phyloP scores from a whole-genome alignment of 2,797 vertebrate species.

The Microchirus variegatus region DNA sequence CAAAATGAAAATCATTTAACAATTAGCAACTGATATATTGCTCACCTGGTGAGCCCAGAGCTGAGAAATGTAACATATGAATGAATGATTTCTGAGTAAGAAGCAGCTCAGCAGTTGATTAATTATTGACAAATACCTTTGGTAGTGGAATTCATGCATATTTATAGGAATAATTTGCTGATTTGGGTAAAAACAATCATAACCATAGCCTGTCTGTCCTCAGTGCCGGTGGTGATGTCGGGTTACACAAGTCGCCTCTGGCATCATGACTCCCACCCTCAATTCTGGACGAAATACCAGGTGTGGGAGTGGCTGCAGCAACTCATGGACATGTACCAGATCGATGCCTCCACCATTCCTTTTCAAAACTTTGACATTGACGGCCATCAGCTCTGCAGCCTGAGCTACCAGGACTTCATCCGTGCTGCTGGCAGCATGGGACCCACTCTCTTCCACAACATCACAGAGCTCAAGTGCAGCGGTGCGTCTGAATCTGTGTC shows the following conservation, averaged over 20 bases:
- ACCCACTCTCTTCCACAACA: constrained; percentile 90
- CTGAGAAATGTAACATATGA: constrained; percentile 23
- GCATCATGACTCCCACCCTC: constrained; percentile 91
- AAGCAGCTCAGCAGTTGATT: constrained; percentile 43
- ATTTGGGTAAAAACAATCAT: not conserved
- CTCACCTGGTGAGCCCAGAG: constrained; percentile 46
- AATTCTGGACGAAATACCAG: constrained; percentile 96
- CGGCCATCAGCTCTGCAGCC: constrained; percentile 91
- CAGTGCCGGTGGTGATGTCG: constrained; percentile 71
- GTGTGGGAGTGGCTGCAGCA: constrained; percentile 99
- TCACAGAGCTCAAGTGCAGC: constrained; percentile 92
- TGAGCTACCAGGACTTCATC: constrained; percentile 92
- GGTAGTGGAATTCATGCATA: constrained; percentile 10
- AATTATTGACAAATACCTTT: constrained; percentile 55
- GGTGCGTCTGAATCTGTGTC: constrained; percentile 73
- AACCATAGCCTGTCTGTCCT: constrained; percentile 5
- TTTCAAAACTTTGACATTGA: constrained; percentile 96
- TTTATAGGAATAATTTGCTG: constrained; percentile 13
- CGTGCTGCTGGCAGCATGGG: constrained; percentile 89
- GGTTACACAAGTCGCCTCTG: constrained; percentile 87
- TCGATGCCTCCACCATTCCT: constrained; percentile 91
- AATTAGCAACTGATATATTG: constrained; percentile 47
- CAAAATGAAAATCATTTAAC: constrained; percentile 46
- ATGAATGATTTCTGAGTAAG: constrained; percentile 40
- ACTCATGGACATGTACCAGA: constrained; percentile 94